These are phyloP conservation scores for Heliconius erato DNA, from an alignment of 2,888 invertebrate species.

Conservation along the genomic window DNA sequence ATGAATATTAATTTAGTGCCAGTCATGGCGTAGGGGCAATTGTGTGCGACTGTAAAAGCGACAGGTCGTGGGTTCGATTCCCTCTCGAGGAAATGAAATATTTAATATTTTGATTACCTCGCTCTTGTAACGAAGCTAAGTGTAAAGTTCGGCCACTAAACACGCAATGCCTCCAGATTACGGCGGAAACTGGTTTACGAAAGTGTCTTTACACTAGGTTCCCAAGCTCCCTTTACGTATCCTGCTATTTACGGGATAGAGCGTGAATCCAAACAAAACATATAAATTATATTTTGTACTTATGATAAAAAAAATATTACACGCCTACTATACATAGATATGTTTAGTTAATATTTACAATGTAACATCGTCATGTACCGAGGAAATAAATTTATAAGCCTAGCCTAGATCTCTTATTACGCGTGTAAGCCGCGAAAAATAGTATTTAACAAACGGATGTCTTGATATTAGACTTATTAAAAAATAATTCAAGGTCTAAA, in stretches of 20 bases:
- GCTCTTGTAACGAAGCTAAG: no score
- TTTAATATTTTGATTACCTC: no score
- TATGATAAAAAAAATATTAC: background rate
- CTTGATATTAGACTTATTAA: constrained; percentile 2
- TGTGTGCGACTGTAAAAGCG: background rate
- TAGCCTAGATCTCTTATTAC: constrained; percentile 7
- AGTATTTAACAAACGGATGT: background rate
- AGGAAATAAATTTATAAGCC: constrained; percentile 4
- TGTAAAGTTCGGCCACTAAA: no score
- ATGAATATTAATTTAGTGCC: background rate
- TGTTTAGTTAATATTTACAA: background rate
- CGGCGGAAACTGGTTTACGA: no score
- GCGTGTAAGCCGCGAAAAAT: background rate
- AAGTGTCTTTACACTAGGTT: no score
- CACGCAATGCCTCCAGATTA: no score
- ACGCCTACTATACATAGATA: background rate
- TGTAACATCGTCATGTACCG: background rate
- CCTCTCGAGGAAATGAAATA: no score
- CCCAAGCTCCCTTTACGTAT: no score
- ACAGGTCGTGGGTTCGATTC: no score
- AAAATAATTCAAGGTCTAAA: no score
- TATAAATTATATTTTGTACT: background rate
- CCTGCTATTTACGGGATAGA: background rate
- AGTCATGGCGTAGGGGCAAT: background rate
- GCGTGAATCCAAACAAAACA: background rate